Evolutionary conservation across 2,797 vertebrate species (phyloP), one percentile per base, ranked within the genome.

Genomic region (Ambastaia sidthimunki): DNA sequence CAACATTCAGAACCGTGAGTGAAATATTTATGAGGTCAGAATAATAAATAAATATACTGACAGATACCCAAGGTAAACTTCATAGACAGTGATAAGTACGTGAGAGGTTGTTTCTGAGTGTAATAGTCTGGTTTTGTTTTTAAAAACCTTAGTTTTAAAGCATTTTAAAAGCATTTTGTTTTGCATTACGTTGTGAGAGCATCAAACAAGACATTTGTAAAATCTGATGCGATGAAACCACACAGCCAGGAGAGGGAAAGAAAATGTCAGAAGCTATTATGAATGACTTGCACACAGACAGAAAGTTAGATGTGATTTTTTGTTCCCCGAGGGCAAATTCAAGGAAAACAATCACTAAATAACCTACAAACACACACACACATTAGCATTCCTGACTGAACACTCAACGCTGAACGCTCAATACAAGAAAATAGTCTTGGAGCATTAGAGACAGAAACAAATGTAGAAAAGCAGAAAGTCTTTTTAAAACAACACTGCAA

Each of bases 401-500:
- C 52, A 63, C 74, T 47, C 13, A n/a, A n/a, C n/a, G n/a, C n/a
- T n/a, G n/a, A n/a, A n/a, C 12, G 84, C 59, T 57, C 75, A 68
- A 25, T 76, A 54, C 82, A 48, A 34, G 31, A 55, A 60, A 84
- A 71, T 23, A 65, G 52, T 76, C 19, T 65, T 57, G 34, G 10
- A 76, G 67, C 57, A 52, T 41, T 19, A 52, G 25, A 66, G 67
- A 68, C 5, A 48, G 74, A 76, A 76, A 66, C 13, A 74, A 74
- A 65, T 50, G 67, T 28, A 62, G 48, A 78, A 16, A 44, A 23
- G 31, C 55, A 65, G 50, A 21, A 55, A 52, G 18, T 65, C 75
- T 78, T 67, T 83, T 74, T 68, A 65, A 86, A 84, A 80, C 31
- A 69, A 41, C 89, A 92, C 90, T 82, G 87, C 89, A 93, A 90